These are phyloP conservation scores for Rostratula benghalensis DNA, from an alignment of 2,113 vertebrate genomes.

Conservation along the genomic window DNA sequence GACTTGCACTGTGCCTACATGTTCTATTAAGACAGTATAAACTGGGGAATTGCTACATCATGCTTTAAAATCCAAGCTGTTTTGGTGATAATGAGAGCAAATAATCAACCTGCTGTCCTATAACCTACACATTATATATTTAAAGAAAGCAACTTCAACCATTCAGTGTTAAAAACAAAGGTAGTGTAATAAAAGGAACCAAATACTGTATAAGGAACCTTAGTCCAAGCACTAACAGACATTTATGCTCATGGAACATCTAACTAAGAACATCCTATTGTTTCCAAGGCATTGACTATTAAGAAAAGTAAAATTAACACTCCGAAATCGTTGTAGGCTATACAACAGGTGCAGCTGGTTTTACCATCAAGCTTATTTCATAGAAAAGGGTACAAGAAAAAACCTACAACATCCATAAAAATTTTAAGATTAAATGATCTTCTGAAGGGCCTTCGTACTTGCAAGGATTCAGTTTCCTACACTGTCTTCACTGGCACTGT, in stretches of 20 bases:
- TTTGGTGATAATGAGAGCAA: background rate
- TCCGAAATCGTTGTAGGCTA: background rate
- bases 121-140: background rate
- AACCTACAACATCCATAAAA: background rate
- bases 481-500: background rate
- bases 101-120: background rate
- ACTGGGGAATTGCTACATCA: background rate
- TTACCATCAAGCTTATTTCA: background rate
- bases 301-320: background rate
- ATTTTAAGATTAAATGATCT: background rate
- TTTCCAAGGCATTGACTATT: background rate
- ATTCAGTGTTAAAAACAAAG: background rate
- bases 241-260: background rate
- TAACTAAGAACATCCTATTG: background rate
- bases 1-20: background rate
- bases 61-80: background rate
- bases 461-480: background rate
- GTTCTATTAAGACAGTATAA: background rate
- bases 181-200: background rate
- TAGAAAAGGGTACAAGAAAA: background rate
- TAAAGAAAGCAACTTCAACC: background rate
- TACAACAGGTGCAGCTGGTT: background rate
- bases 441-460: background rate
- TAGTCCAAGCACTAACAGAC: background rate
- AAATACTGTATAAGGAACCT: background rate